Conservation (phyloP, 2,888 invertebrate genomes). For the Megamerina dolium region DNA sequence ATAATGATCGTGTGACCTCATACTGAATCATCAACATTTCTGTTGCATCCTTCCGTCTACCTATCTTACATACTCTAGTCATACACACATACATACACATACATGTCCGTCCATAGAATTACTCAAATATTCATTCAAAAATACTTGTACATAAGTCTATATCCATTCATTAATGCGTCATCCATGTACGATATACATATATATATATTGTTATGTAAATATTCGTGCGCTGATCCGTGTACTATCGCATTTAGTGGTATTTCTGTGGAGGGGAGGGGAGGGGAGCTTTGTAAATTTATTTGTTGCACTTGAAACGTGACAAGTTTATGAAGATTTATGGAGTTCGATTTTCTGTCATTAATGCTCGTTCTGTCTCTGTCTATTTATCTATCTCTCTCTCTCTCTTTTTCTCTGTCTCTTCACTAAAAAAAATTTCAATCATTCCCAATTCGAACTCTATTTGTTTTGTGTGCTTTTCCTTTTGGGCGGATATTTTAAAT, state of each 20-base stretch:
- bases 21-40: too few relatives aligned
- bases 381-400: too few relatives aligned
- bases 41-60: too few relatives aligned
- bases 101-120: too few relatives aligned
- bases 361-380: too few relatives aligned
- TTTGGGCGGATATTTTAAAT: neutral
- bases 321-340: slow-evolving; percentile 47
- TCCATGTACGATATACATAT: neutral
- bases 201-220: neutral
- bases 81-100: too few relatives aligned
- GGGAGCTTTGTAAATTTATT: too few relatives aligned
- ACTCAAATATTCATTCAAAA: too few relatives aligned
- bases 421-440: neutral
- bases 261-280: slow-evolving; percentile 24
- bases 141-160: neutral
- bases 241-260: slow-evolving; percentile 3
- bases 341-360: slow-evolving; percentile 31
- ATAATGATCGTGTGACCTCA: too few relatives aligned
- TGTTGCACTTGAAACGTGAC: slow-evolving; percentile 46
- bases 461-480: neutral
- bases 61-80: too few relatives aligned
- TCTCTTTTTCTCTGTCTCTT: neutral
- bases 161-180: neutral
- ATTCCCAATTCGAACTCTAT: neutral
- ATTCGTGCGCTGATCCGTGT: neutral